Percentiles rank a stretch among this genome's conserved stretches.
phyloP scores from a whole-genome alignment of 2,797 vertebrate genomes.

The Miopithecus talapoin region DNA sequence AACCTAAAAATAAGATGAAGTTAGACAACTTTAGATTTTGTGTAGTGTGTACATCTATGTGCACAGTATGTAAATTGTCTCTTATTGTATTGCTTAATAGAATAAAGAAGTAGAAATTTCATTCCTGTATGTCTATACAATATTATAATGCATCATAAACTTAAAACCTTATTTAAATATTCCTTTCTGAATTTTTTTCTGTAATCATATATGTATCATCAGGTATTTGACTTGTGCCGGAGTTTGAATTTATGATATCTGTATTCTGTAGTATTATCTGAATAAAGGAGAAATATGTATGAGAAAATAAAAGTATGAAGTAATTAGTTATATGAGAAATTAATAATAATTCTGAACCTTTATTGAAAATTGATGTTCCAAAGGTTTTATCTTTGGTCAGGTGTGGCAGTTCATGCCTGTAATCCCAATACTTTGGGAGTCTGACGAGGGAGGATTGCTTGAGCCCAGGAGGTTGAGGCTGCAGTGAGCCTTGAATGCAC shows the following conservation, averaged over 20 bases:
- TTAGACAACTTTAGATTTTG: slow-evolving; percentile 23
- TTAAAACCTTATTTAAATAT: slow-evolving; percentile 28
- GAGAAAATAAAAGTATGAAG: slow-evolving; percentile 26
- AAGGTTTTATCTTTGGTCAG: background rate
- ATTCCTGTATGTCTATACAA: background rate
- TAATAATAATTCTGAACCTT: slow-evolving; percentile 35
- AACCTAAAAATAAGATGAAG: slow-evolving; percentile 24
- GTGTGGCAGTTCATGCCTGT: background rate
- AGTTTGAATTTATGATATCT: slow-evolving; percentile 24
- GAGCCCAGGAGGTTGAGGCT: background rate
- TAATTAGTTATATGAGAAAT: slow-evolving; percentile 30
- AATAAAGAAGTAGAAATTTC: slow-evolving; percentile 41
- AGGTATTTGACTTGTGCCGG: background rate
- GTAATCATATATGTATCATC: background rate
- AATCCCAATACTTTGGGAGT: background rate
- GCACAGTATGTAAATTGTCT: background rate
- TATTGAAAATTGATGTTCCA: slow-evolving; percentile 1
- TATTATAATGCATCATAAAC: background rate
- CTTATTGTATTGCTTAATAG: background rate
- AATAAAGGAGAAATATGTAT: slow-evolving; percentile 51
- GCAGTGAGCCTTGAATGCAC: background rate
- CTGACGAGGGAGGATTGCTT: background rate
- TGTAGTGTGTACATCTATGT: background rate
- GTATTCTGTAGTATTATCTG: background rate
- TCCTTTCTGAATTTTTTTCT: slow-evolving; percentile 18